Percentiles rank a stretch among this genome's conserved stretches.
Evolutionary conservation across 2,113 vertebrate species (phyloP).

Genomic region (Cygnus atratus): DNA sequence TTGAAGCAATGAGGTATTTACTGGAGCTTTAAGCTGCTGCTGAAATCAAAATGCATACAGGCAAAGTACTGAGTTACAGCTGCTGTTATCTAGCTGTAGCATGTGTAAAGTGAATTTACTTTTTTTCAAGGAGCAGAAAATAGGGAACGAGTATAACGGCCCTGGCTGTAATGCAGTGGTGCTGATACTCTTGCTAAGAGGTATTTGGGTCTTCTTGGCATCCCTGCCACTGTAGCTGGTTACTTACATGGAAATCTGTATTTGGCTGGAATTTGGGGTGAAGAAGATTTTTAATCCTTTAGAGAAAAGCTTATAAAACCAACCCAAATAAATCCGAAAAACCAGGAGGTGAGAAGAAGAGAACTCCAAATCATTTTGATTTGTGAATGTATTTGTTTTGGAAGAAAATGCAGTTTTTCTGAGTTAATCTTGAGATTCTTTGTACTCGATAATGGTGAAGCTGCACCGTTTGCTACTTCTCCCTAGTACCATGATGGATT

Average conservation of each 20-base stretch:
- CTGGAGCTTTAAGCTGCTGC: conserved; percentile 31
- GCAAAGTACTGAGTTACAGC: not conserved
- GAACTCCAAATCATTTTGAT: not conserved
- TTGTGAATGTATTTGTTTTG: not conserved
- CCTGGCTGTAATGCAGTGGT: not conserved
- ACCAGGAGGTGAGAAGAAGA: not conserved
- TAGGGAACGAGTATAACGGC: not conserved
- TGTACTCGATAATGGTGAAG: not conserved
- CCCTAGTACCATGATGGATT: not conserved
- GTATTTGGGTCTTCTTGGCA: not conserved
- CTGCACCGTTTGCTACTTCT: not conserved
- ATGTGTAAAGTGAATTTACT: conserved; percentile 34
- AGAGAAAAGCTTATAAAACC: conserved; percentile 24
- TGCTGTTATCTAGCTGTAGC: conserved; percentile 51
- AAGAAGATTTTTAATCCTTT: conserved; percentile 36
- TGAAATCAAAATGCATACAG: conserved; percentile 13
- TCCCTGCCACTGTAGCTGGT: not conserved
- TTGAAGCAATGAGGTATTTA: not conserved
- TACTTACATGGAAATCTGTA: not conserved
- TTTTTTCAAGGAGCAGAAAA: conserved; percentile 9
- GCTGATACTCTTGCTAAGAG: conserved; percentile 10
- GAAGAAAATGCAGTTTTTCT: not conserved
- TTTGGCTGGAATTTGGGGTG: not conserved
- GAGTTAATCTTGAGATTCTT: not conserved
- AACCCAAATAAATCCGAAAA: not conserved